Evolutionary conservation across 2,888 invertebrate genomes (phyloP), one percentile per base, ranked within the genome.

Genomic region (Pardosa pseudoannulata): DNA sequence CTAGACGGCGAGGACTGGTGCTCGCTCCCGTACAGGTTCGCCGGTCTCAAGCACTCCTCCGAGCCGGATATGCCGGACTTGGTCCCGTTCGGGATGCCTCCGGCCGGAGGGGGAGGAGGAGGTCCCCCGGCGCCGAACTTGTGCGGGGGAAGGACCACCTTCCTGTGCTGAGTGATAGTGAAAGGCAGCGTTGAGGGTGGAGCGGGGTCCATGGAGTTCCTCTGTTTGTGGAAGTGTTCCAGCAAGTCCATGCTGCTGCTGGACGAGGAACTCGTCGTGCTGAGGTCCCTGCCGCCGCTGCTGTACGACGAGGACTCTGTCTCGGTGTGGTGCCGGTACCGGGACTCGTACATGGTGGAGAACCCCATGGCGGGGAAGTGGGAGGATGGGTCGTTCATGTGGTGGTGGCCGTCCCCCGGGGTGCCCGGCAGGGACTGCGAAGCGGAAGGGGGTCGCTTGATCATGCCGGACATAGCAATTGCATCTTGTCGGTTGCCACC

Each of bases 141-240:
- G 62, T 82, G 87, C 13, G 88, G 88, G 19, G 88, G 87, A n/a
- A 88, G 76, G 5, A 88, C 87, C n/a, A 88, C 87, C 28, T 88
- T 88, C 19, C 78, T 65, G 27, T 88, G 88, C 16, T 87, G 87
- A 11, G 85, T 85, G 11, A 88, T 27, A 0, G 88, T 87, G 36
- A 88, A 87, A 1, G 88, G 86, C 11, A 80, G 23, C 5, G 82
- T 73, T 0, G 87, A 76, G 19, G 71, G 11, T 19, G 39, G 32
- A 23, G 13, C 13, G 19, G 82, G 46, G 23, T 86, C 86, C 23
- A 86, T 9, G 1, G 86, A 86, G 2, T 79, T 79, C 11, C 86
- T 13, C 16, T 46, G 56, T 23, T 41, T 36, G 27, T 70, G 50
- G 28, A 46, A 65, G 28, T 62, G 50, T 5, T 87, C 76, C 6